These are phyloP conservation scores for Mesorhabditis sp. DNA, from an alignment of 2,888 invertebrate species.

Conservation along the genomic window DNA sequence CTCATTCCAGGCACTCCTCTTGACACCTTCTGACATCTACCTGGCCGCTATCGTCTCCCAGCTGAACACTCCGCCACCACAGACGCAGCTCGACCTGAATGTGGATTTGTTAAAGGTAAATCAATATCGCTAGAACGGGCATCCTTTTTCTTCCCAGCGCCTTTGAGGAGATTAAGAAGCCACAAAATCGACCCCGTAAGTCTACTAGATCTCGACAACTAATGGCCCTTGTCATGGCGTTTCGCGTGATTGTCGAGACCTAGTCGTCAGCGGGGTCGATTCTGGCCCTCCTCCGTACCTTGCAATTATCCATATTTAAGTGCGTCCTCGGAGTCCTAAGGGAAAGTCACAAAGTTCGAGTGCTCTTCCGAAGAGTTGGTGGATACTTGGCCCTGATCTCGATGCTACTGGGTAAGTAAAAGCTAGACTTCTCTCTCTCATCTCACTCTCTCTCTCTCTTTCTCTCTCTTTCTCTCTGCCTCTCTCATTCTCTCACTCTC, in stretches of 20 bases:
- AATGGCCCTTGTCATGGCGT: too few species aligned
- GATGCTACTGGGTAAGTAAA: constrained; percentile 73
- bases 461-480: too few species aligned
- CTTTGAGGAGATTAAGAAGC: too few species aligned
- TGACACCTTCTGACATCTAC: constrained; percentile 63
- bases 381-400: constrained; percentile 97
- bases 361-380: constrained; percentile 93
- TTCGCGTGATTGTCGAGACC: too few species aligned
- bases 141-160: background rate
- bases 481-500: too few species aligned
- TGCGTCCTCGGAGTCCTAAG: constrained; percentile 65
- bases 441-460: too few species aligned
- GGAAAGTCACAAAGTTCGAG: constrained; percentile 91
- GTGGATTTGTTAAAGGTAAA: constrained; percentile 79
- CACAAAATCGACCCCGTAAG: too few species aligned
- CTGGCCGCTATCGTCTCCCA: constrained; percentile 36
- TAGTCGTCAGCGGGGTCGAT: too few species aligned
- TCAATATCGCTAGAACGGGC: background rate
- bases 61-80: constrained; percentile 68
- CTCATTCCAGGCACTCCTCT: constrained; percentile 65
- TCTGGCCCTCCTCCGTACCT: background rate
- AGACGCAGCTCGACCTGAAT: constrained; percentile 77
- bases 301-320: constrained; percentile 15
- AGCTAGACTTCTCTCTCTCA: background rate
- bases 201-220: too few species aligned